Evolutionary conservation across 2,113 vertebrate genomes (phyloP), one percentile per base, ranked within the genome.

Genomic region (Ictalurus furcatus): DNA sequence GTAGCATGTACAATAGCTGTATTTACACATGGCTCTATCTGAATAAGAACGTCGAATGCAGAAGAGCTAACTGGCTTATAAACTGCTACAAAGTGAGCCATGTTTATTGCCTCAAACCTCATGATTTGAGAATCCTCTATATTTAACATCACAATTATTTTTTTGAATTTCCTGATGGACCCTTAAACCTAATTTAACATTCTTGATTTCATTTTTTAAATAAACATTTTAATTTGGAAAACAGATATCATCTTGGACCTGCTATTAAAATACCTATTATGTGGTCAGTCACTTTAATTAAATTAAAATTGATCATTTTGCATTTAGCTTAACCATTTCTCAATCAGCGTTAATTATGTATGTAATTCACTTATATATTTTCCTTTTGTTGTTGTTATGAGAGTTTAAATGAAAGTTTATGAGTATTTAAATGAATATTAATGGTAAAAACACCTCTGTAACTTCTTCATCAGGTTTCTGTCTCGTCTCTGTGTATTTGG

Each of bases 381-480:
- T 37, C 14, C 14, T 63, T 9, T 52, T 52, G 48, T 11, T 52
- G 48, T 52, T 67, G 13, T 2, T 44, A 37, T 23, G 4, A 23
- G 17, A 21, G 34, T 34, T 37, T 69, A 52, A 52, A 52, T 52
- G 8, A 52, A 52, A 11, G 48, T 52, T 9, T 52, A 52, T 52
- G 48, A 52, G 44, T 52, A 88, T 82, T 8, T 82, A 7, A 80
- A 52, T 17, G 30, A 56, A 30, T 28, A 16, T 19, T 44, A 58
- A 48, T 5, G 2, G 12, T 79, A 44, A 40, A 73, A 19, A 21
- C 40, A 95, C 94, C 94, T 95, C 95, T 12, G 93, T 95, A 28
- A 16, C 12, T 0, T 91, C 88, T 34, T 95, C 96, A 14, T 94
- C 96, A 0, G 90, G 74, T 40, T 90, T 0, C 0, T 0, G 6